phyloP scores from a whole-genome alignment of 37 sponge, comb jelly and placozoan genomes.

The Mnemiopsis leidyi region DNA sequence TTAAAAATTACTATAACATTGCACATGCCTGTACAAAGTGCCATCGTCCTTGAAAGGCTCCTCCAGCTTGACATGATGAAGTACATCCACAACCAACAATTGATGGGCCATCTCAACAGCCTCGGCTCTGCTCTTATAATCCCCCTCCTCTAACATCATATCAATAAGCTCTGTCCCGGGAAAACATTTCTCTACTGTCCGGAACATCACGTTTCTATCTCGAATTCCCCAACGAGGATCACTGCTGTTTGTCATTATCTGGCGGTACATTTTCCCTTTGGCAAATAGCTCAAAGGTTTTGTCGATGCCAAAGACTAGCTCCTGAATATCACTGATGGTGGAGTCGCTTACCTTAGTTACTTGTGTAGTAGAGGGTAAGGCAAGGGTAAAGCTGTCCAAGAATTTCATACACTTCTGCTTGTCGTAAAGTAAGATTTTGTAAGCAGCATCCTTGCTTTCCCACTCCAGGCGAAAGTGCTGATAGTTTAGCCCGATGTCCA shows the following conservation, averaged over 20 bases:
- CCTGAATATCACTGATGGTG: not conserved
- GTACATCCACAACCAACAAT: not conserved
- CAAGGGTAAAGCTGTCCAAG: not conserved
- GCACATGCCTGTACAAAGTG: constrained; percentile 8
- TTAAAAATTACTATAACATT: too few species aligned
- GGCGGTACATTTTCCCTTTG: not conserved
- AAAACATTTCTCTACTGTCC: constrained; percentile 3
- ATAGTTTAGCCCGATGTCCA: constrained; percentile 31
- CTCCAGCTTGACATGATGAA: constrained; percentile 31
- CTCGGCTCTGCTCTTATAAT: constrained; percentile 17
- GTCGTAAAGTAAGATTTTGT: not conserved
- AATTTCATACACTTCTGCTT: not conserved
- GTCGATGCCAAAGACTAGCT: not conserved
- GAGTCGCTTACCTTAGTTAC: not conserved
- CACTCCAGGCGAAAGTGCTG: constrained; percentile 37
- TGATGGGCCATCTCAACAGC: not conserved
- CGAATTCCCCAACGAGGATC: not conserved
- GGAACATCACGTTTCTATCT: not conserved
- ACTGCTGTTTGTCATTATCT: not conserved
- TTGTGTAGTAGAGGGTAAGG: not conserved
- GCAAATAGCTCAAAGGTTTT: not conserved
- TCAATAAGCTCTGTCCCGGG: not conserved
- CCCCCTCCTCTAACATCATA: not conserved
- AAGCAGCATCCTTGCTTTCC: constrained; percentile 15
- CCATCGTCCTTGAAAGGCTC: not conserved